Evolutionary conservation across 1,140 invertebrate genomes (phyloP), one percentile per base, ranked within the genome.

Genomic region (Pseudachorutes palmiensis): DNA sequence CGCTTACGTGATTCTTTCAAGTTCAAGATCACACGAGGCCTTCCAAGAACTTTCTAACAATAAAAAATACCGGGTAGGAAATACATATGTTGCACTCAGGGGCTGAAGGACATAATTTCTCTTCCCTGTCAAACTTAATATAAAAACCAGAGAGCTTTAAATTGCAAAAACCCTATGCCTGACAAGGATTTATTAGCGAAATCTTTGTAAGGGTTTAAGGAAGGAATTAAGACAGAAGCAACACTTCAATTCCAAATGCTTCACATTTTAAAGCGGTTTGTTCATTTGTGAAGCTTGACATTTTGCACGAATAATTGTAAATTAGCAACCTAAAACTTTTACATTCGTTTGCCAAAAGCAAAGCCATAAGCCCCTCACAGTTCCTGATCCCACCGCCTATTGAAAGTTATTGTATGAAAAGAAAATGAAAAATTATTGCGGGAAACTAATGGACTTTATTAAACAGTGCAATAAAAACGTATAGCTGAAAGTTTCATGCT

Each of bases 361-460:
- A n/a, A n/a, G n/a, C n/a, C n/a, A n/a, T n/a, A n/a, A n/a, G n/a
- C n/a, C n/a, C n/a, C n/a, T n/a, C n/a, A n/a, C n/a, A n/a, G n/a
- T n/a, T n/a, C n/a, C n/a, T n/a, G n/a, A n/a, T n/a, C n/a, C n/a
- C n/a, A n/a, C n/a, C n/a, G n/a, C n/a, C n/a, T n/a, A n/a, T n/a
- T n/a, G n/a, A n/a, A n/a, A n/a, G n/a, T n/a, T n/a, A n/a, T n/a
- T n/a, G n/a, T 41, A 41, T 41, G 36, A 19, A 9, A 9, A 41
- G 36, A 55, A 55, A 55, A 14, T 14, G 22, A 55, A 61, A 33
- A 63, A n/a, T n/a, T n/a, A n/a, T n/a, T n/a, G n/a, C n/a, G n/a
- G n/a, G 28, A 33, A 63, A 41, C 45, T 63, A 63, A 32, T 26
- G n/a, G 36, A 26, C 61, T 41, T 33, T 32, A 63, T 63, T n/a